phyloP scores from a whole-genome alignment of 2,797 vertebrate species.

The Naso thynnoides region DNA sequence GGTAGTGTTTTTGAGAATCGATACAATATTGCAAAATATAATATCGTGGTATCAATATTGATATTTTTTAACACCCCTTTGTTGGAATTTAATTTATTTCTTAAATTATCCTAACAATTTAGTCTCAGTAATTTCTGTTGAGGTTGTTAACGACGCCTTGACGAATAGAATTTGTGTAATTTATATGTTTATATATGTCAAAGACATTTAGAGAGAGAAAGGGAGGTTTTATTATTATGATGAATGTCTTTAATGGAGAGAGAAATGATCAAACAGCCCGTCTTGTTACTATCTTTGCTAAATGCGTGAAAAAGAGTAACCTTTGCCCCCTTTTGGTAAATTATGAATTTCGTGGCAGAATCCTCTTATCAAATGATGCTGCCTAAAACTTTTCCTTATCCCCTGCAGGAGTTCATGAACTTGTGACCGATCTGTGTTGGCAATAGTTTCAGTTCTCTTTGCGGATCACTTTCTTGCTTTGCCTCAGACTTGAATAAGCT shows the following conservation, averaged over 20 bases:
- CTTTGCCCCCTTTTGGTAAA: too few species aligned
- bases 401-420: background rate
- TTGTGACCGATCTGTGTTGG: background rate
- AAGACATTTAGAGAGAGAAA: background rate
- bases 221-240: too few species aligned
- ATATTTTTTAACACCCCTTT: too few species aligned
- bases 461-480: background rate
- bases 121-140: background rate
- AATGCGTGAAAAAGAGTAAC: background rate
- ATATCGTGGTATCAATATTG: too few species aligned
- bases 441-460: constrained; percentile 2
- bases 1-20: too few species aligned
- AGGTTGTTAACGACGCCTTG: background rate
- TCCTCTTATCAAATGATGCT: background rate
- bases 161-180: background rate
- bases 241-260: background rate
- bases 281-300: background rate
- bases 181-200: background rate
- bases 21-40: too few species aligned
- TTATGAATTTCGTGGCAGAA: background rate
- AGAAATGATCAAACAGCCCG: too few species aligned
- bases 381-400: background rate
- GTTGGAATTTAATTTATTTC: too few species aligned
- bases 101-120: background rate
- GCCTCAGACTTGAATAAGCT: background rate